Evolutionary conservation across 2,113 vertebrate genomes (phyloP).

Genomic region (Sinocyclocheilus maitianheensis): DNA sequence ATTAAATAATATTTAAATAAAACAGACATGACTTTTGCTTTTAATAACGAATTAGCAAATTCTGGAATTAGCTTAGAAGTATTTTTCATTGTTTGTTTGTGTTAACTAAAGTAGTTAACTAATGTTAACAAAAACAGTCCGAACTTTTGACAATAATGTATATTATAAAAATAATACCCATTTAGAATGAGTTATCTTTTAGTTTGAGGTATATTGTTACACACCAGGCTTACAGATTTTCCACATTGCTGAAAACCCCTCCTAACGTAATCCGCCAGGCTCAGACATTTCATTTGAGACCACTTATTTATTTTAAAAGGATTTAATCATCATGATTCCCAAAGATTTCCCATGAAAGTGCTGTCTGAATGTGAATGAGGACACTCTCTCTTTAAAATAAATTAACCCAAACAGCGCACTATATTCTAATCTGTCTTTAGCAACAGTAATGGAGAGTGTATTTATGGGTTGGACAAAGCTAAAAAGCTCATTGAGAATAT

Average conservation of each 20-base stretch:
- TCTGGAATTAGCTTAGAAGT: too few relatives aligned
- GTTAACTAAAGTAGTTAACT: too few relatives aligned
- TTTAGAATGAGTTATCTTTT: too few relatives aligned
- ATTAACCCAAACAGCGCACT: neutral
- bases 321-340: neutral
- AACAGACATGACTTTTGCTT: too few relatives aligned
- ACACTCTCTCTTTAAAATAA: neutral
- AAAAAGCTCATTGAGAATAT: slow-evolving; percentile 44
- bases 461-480: slow-evolving; percentile 24
- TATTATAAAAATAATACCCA: too few relatives aligned
- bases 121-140: too few relatives aligned
- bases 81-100: too few relatives aligned
- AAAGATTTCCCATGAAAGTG: neutral
- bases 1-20: too few relatives aligned
- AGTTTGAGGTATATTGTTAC: too few relatives aligned
- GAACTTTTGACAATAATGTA: too few relatives aligned
- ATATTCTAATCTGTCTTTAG: slow-evolving; percentile 2
- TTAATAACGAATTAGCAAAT: too few relatives aligned
- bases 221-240: neutral
- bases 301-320: slow-evolving; percentile 10
- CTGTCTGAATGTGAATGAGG: neutral
- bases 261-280: neutral
- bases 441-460: slow-evolving; percentile 25
- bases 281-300: neutral
- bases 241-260: neutral